Percentiles rank a stretch among this genome's conserved stretches.
Conservation (phyloP, 2,113 vertebrate genomes). For the Emydocephalus ijimae region DNA sequence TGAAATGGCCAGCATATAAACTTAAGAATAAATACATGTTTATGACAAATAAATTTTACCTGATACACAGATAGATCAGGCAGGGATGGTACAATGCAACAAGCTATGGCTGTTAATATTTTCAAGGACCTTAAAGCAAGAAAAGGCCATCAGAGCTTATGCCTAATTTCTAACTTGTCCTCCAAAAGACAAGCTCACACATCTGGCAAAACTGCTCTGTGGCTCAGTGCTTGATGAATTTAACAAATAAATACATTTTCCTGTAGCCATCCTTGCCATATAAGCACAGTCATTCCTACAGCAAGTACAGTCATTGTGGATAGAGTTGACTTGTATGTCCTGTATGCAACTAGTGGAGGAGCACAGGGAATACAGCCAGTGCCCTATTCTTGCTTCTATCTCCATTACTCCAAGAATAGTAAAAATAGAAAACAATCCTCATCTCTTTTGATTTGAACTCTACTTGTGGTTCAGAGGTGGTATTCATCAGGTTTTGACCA, state of each 20-base stretch:
- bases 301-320: neutral
- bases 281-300: neutral
- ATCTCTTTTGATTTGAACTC: neutral
- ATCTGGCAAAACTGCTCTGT: neutral
- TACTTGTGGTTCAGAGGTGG: too few species aligned
- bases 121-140: neutral
- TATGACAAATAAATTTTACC: neutral
- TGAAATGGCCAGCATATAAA: neutral
- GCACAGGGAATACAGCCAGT: neutral
- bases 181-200: neutral
- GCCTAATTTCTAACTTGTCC: neutral
- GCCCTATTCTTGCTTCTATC: neutral
- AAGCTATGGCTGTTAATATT: neutral
- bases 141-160: neutral
- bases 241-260: neutral
- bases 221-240: neutral
- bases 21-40: neutral
- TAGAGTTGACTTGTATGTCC: neutral
- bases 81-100: neutral
- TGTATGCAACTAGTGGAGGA: neutral
- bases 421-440: neutral
- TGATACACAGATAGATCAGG: neutral
- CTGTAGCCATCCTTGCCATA: neutral
- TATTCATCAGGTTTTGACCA: too few species aligned
- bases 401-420: neutral